Conservation (phyloP, 2,797 vertebrate genomes). For the Acanthis flammea region DNA sequence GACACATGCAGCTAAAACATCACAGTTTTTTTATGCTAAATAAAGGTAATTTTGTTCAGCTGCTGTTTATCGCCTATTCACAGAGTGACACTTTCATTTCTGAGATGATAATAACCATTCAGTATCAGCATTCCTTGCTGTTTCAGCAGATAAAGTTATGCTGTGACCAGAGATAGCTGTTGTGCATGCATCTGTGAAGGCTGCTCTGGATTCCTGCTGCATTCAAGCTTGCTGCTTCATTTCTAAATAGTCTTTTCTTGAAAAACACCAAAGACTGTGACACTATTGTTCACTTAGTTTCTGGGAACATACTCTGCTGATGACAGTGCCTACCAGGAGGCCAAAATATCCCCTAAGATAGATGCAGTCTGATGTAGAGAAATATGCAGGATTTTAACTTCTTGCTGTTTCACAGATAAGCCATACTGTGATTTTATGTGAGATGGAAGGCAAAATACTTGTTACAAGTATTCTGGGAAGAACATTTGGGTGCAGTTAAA, state of each 20-base stretch:
- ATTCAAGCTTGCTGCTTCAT: neutral
- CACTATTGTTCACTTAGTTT: neutral
- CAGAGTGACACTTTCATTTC: neutral
- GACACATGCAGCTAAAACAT: neutral
- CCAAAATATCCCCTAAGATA: neutral
- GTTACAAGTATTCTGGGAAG: neutral
- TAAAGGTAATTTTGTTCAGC: neutral
- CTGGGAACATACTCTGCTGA: neutral
- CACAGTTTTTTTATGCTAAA: neutral
- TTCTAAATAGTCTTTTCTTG: neutral
- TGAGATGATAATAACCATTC: neutral
- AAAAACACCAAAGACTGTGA: neutral
- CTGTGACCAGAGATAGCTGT: neutral
- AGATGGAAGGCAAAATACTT: neutral
- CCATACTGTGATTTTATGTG: neutral
- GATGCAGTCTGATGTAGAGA: neutral
- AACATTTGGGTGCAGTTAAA: neutral
- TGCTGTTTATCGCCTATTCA: neutral
- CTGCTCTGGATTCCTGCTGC: neutral
- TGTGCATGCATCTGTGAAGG: neutral
- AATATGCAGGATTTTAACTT: neutral
- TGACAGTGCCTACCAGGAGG: neutral
- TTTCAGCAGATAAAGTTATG: neutral
- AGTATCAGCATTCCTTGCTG: neutral
- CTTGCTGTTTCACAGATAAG: neutral